Base-by-base conservation (phyloP, 2,797 vertebrate genomes). In the Pipistrellus nathusii region DNA sequence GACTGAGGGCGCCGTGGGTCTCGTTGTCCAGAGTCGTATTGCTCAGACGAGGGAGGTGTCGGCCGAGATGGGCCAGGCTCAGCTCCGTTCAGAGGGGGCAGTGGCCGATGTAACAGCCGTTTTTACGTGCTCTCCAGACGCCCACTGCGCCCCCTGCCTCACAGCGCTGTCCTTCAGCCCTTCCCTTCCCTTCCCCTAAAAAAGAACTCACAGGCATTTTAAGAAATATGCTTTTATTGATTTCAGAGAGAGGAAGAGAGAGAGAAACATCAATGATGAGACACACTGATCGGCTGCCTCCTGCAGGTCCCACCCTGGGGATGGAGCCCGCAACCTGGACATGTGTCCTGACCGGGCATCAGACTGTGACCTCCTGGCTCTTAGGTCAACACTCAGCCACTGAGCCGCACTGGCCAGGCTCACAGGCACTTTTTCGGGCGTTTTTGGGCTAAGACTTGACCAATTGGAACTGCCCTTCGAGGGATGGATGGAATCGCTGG, bases 61-160 rank as follows among this genome's bases (percentile, higher is more conserved):
- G 23, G n/a, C 18, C 72, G 8, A 0, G 1, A 1, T 4, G 9
- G 2, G 44, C 72, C 30, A 0, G 57, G 38, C 66, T 46, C 0
- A 0, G 7, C 48, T 21, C 76, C 4, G 0, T 25, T 17, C 57
- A 0, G 12, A 5, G 11, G 15, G 10, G 23, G 59, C n/a, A 6
- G 38, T 5, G 38, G 18, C 17, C 2, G 14, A 6, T 0, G 3
- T 12, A 15, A 13, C 18, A 21, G 0, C 14, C 14, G 2, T 20
- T 27, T 57, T 15, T 2, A 8, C 8, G 73, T 1, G 18, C 30
- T 35, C 32, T 10, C 7, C 3, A 4, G 0, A 12, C 0, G 0
- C 18, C 55, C 11, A 2, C 12, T 3, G 38, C 25, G 0, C 11
- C 53, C 5, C 62, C 14, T 57, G 2, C 14, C 18, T 3, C 41